These are phyloP conservation scores for Sinocyclocheilus rhinocerous DNA, from an alignment of 2,113 vertebrate species.

Conservation along the genomic window DNA sequence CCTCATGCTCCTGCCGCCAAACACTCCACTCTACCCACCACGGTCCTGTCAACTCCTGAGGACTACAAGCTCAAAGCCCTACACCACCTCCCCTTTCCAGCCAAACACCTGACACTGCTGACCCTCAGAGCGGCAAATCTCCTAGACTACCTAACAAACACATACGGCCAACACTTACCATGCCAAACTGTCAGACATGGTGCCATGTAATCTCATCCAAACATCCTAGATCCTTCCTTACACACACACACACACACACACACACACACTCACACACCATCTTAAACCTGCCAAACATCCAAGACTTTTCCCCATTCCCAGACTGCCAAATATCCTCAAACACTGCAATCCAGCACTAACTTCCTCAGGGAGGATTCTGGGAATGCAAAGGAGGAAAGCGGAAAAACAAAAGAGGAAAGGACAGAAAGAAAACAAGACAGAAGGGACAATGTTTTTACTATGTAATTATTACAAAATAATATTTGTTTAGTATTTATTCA, in stretches of 20 bases:
- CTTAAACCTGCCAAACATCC: conserved; percentile 53
- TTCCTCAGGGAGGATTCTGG: conserved; percentile 49
- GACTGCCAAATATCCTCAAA: conserved; percentile 58
- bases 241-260: conserved; percentile 4
- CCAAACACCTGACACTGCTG: conserved; percentile 58
- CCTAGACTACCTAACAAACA: conserved; percentile 38
- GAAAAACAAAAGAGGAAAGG: not conserved
- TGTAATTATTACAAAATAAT: not conserved
- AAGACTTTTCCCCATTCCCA: conserved; percentile 51
- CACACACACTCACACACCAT: conserved; percentile 37
- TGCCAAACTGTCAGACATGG: conserved; percentile 54
- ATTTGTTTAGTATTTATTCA: not conserved
- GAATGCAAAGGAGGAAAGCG: conserved; percentile 2
- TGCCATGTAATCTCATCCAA: conserved; percentile 57
- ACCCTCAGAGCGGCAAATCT: conserved; percentile 46
- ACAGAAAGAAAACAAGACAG: not conserved
- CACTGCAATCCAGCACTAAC: conserved; percentile 46
- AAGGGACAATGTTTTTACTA: not conserved
- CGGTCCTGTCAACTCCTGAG: conserved; percentile 41
- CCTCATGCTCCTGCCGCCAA: conserved; percentile 22
- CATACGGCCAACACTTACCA: conserved; percentile 11
- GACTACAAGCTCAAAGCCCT: conserved; percentile 24
- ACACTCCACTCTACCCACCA: conserved; percentile 36
- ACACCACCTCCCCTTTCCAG: conserved; percentile 28
- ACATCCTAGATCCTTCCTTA: conserved; percentile 48